Evolutionary conservation across 2,888 invertebrate genomes (phyloP).

Genomic region (Drosophila setosimentum): DNA sequence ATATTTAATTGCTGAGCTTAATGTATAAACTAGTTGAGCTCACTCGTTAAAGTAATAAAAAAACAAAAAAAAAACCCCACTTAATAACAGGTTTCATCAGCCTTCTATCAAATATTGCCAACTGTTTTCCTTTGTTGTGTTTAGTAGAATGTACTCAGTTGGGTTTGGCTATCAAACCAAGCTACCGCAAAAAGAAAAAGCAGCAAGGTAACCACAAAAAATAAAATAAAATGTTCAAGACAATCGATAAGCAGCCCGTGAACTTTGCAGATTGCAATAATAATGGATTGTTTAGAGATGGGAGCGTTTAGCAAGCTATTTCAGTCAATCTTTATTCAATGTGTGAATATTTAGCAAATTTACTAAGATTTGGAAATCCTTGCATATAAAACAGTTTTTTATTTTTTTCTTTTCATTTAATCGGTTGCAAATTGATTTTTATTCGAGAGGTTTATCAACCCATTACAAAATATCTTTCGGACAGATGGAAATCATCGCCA

Average conservation of each 20-base stretch:
- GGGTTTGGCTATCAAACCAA: not conserved
- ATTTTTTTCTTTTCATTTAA: not conserved
- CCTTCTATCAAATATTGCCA: constrained; percentile 18
- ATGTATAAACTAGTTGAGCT: not conserved
- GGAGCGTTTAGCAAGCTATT: not conserved
- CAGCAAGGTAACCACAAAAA: constrained; percentile 16
- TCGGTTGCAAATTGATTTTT: not conserved
- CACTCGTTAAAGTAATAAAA: constrained; percentile 5
- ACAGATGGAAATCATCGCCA: not conserved
- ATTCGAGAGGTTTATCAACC: not conserved
- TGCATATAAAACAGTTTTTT: not conserved
- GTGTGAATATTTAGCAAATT: not conserved
- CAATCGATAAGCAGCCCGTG: constrained; percentile 29
- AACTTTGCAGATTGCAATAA: constrained; percentile 1
- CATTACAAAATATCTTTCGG: not conserved
- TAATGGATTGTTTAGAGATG: constrained; percentile 5
- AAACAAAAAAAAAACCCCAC: constrained; percentile 32
- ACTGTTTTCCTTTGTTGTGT: constrained; percentile 11
- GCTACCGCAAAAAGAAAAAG: constrained; percentile 10
- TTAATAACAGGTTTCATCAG: constrained; percentile 44
- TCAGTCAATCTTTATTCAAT: not conserved
- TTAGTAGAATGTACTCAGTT: not conserved
- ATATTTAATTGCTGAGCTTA: not conserved
- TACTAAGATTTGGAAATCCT: not conserved
- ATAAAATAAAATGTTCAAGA: constrained; percentile 22